phyloP scores from a whole-genome alignment of 2,888 invertebrate genomes.

The Hipparchia semele region DNA sequence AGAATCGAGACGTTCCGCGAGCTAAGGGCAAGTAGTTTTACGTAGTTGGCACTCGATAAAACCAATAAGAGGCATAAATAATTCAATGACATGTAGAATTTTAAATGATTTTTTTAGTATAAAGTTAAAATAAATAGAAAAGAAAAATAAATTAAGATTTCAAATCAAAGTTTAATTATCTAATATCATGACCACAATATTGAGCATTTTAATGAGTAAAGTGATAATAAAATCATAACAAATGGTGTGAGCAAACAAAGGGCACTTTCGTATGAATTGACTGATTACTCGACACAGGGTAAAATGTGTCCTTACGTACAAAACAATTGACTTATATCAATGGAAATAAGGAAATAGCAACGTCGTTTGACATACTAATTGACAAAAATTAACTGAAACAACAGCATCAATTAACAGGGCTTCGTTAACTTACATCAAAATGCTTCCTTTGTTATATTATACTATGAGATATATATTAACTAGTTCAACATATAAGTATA shows the following conservation, averaged over 20 bases:
- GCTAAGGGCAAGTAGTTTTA: conserved; percentile 40
- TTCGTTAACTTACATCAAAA: conserved; percentile 63
- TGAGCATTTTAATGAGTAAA: conserved; percentile 82
- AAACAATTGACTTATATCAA: conserved; percentile 40
- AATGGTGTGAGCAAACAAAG: conserved; percentile 71
- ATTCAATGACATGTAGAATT: conserved; percentile 21
- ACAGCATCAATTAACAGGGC: conserved; percentile 68
- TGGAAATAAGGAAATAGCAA: conserved; percentile 53
- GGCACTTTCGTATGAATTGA: conserved; percentile 74
- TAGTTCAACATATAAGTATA: conserved; percentile 64
- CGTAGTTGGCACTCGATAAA: conserved; percentile 28
- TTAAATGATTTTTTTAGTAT: conserved; percentile 28
- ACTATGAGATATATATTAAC: conserved; percentile 49
- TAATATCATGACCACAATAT: conserved; percentile 78
- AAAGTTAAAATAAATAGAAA: conserved; percentile 57
- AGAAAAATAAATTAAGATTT: conserved; percentile 61
- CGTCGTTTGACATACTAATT: conserved; percentile 70
- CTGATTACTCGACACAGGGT: conserved; percentile 53
- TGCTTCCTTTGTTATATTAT: conserved; percentile 46
- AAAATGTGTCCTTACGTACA: conserved; percentile 32
- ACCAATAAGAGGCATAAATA: conserved; percentile 27
- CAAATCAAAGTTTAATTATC: conserved; percentile 60
- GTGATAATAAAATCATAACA: conserved; percentile 58
- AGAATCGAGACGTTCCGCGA: conserved; percentile 25
- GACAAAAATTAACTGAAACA: conserved; percentile 76